phyloP scores from a whole-genome alignment of 2,113 vertebrate genomes.

The Indri indri region DNA sequence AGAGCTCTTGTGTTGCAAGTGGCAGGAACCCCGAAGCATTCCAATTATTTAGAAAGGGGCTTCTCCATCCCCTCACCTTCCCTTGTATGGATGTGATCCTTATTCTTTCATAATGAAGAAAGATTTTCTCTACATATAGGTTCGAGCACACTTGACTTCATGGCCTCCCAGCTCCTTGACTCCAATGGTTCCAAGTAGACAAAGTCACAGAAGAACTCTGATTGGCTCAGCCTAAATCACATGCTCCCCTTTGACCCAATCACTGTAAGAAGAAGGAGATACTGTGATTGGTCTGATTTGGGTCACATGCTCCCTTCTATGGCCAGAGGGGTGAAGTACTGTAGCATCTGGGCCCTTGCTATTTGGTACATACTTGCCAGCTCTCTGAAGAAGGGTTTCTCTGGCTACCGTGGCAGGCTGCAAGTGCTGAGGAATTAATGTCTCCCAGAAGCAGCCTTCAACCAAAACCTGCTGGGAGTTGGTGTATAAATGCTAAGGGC shows the following conservation, averaged over 20 bases:
- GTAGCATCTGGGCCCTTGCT: not conserved
- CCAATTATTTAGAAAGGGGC: not conserved
- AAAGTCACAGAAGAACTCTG: not conserved
- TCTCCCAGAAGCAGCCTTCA: not conserved
- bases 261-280: not conserved
- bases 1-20: not conserved
- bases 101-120: not conserved
- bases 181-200: not conserved
- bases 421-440: not conserved
- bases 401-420: not conserved
- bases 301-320: not conserved
- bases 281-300: not conserved
- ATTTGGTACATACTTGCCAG: too few relatives aligned
- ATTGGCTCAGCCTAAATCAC: not conserved
- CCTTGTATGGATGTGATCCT: not conserved
- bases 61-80: not conserved
- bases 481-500: not conserved
- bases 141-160: not conserved
- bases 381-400: not conserved
- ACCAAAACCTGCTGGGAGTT: not conserved
- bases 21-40: not conserved
- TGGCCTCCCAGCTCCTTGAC: not conserved
- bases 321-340: not conserved
- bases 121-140: not conserved
- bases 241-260: not conserved